Evolutionary conservation across 2,888 invertebrate species (phyloP).

Genomic region (Acrobasis repandana): DNA sequence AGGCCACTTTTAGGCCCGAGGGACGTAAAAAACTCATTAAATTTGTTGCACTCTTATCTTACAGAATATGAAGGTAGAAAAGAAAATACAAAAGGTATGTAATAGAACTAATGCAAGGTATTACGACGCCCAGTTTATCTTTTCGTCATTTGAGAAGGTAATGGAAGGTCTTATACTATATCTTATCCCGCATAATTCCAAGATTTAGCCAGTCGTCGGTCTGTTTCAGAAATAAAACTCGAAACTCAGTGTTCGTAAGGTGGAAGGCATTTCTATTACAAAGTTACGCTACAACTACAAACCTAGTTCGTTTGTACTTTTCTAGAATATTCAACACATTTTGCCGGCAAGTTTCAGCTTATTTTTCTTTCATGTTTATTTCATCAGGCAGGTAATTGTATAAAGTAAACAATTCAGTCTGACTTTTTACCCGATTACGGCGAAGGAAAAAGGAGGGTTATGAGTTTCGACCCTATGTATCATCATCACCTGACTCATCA

Average conservation of each 20-base stretch:
- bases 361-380: constrained; percentile 21
- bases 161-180: background rate
- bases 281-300: constrained; percentile 14
- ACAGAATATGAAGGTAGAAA: too few species aligned
- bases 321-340: constrained; percentile 18
- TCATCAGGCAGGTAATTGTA: constrained; percentile 15
- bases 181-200: background rate
- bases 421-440: too few species aligned
- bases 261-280: constrained; percentile 19
- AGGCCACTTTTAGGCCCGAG: too few species aligned
- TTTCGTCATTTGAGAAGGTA: too few species aligned
- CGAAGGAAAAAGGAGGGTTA: too few species aligned
- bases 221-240: constrained; percentile 9
- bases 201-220: background rate
- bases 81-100: too few species aligned
- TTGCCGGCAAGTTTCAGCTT: constrained; percentile 8
- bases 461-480: too few species aligned
- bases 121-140: too few species aligned
- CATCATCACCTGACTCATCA: too few species aligned
- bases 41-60: too few species aligned
- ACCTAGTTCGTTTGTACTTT: constrained; percentile 18
- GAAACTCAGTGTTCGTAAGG: constrained; percentile 15
- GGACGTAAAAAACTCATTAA: too few species aligned
- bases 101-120: too few species aligned
- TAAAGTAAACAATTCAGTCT: background rate